Evolutionary conservation across 2,888 invertebrate species (phyloP).

Genomic region (Psylliodes chrysocephalus): DNA sequence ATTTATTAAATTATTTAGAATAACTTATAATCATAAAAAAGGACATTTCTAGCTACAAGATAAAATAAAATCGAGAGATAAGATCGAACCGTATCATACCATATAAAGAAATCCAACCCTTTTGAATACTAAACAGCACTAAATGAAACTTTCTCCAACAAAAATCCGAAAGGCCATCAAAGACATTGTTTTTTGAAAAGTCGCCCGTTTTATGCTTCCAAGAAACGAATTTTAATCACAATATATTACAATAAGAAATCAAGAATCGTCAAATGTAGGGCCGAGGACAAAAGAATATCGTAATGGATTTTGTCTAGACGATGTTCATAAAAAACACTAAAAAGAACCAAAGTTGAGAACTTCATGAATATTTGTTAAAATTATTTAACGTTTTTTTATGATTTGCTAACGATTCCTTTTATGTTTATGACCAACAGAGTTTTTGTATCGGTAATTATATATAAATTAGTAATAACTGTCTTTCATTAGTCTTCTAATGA

Average conservation of each 20-base stretch:
- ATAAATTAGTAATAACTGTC: too few relatives aligned
- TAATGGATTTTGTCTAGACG: slow-evolving; percentile 8
- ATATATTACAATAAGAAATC: slow-evolving; percentile 1
- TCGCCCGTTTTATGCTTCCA: neutral
- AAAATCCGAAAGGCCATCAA: neutral
- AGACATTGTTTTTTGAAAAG: neutral
- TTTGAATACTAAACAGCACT: too few relatives aligned
- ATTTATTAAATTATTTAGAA: too few relatives aligned
- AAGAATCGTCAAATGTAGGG: neutral
- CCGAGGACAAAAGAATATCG: neutral
- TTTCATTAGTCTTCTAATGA: too few relatives aligned
- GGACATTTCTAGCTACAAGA: too few relatives aligned
- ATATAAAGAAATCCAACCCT: too few relatives aligned
- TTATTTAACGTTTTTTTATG: neutral
- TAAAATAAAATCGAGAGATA: too few relatives aligned
- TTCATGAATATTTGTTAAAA: neutral
- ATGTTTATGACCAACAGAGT: too few relatives aligned
- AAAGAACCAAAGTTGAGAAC: neutral
- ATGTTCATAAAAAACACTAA: neutral
- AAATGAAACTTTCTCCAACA: neutral
- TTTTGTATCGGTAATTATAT: too few relatives aligned
- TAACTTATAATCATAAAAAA: too few relatives aligned
- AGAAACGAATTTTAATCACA: neutral
- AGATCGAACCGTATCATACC: too few relatives aligned
- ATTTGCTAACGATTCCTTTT: too few relatives aligned